These are phyloP conservation scores for Stictonetta naevosa DNA, from an alignment of 2,113 vertebrate genomes.

Conservation along the genomic window DNA sequence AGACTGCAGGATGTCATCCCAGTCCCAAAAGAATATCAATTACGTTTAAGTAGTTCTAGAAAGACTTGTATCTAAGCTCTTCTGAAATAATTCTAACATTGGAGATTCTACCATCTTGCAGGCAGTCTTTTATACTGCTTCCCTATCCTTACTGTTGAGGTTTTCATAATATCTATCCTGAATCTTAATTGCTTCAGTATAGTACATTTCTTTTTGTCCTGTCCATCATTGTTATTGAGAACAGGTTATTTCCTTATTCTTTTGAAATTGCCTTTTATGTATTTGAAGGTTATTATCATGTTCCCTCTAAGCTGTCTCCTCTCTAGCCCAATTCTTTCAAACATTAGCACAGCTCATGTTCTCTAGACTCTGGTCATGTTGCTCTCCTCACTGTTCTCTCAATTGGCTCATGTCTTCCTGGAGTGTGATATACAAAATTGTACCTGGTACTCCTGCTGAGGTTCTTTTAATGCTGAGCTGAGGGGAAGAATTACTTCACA, in stretches of 20 bases:
- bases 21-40: not conserved
- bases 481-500: not conserved
- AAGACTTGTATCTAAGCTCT: not conserved
- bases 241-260: slow-evolving; percentile 48
- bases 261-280: slow-evolving; percentile 35
- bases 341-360: not conserved
- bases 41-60: not conserved
- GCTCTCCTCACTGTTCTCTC: slow-evolving; percentile 6
- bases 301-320: slow-evolving; percentile 36
- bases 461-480: not conserved
- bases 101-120: not conserved
- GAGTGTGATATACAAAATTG: not conserved
- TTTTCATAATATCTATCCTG: slow-evolving; percentile 12
- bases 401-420: not conserved
- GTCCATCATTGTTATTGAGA: slow-evolving; percentile 30
- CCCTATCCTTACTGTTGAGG: not conserved
- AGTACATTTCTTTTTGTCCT: slow-evolving; percentile 33
- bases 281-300: slow-evolving; percentile 47
- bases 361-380: slow-evolving; percentile 15
- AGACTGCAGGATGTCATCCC: not conserved
- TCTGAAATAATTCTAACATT: not conserved
- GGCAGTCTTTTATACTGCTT: not conserved
- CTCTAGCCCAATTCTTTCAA: slow-evolving; percentile 28
- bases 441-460: not conserved
- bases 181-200: slow-evolving; percentile 59